Evolutionary conservation across 2,113 vertebrate genomes (phyloP), one percentile per base, ranked within the genome.

Genomic region (Elephas maximus): DNA sequence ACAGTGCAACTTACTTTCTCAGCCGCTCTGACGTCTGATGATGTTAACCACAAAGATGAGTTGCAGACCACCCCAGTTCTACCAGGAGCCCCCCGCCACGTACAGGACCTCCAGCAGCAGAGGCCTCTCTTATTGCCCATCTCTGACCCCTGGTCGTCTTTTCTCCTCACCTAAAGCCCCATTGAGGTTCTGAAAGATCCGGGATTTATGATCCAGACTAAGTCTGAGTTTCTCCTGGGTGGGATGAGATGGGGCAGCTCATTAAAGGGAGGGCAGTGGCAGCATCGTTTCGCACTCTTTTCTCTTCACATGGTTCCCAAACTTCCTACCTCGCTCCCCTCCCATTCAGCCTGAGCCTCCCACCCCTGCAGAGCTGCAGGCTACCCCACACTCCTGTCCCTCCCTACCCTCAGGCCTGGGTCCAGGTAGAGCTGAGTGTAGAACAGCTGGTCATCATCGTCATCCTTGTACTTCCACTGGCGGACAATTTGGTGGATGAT

Each of bases 111-210:
- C 80, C 6, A 41, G 69, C 45, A 71, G 74, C 62, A 60, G 62
- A 73, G 41, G 24, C 26, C 28, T 51, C 33, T 69, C 41, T 60
- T 15, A 48, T 37, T 0, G 0, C 20, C 67, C 76, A 30, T 9
- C 41, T 23, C 44, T 7, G 20, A 63, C 0, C n/a, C 23, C 44
- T 15, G 23, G 48, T 0, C 21, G 51, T n/a, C 23, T 14, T 76
- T 41, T 71, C 12, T 94, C 37, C 98, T 98, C 96, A 99, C 99
- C 99, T 37, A 99, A 97, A 74, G 99, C 99, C 37, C 99, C 99
- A 2, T 99, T 99, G 85, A 99, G 98, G 88, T 99, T 99, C 98
- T 99, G 99, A 96, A 99, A 99, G 85, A 99, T 99, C 53, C 96
- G 98, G 0, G 99, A 99, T 48, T 98, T 98, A 88, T 99, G 99